Evolutionary conservation across 1,140 invertebrate genomes (phyloP).

Genomic region (Notospermus geniculatus): DNA sequence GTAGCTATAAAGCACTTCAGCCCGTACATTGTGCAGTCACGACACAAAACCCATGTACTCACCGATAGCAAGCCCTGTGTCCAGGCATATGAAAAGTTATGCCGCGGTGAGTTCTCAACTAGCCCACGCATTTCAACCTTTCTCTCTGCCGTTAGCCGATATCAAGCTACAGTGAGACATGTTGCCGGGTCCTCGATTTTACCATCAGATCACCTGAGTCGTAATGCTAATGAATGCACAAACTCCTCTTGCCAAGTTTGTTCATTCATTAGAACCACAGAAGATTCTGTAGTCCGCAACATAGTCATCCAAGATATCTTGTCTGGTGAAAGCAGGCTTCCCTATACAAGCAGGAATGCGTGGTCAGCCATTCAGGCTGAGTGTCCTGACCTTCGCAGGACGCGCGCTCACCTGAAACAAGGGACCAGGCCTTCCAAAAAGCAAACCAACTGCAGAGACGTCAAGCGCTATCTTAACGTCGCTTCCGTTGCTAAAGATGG

Average conservation of each 20-base stretch:
- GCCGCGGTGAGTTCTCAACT: too few species aligned
- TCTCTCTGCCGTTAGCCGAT: not conserved
- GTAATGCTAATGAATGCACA: too few species aligned
- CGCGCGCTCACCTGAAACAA: constrained; percentile 25
- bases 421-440: constrained; percentile 27
- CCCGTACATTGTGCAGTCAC: not conserved
- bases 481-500: constrained; percentile 19
- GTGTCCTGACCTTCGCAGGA: constrained; percentile 25
- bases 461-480: constrained; percentile 21
- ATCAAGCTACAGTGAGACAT: constrained; percentile 11
- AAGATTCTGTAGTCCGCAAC: too few species aligned
- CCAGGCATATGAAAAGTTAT: too few species aligned
- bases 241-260: too few species aligned
- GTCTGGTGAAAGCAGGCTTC: constrained; percentile 1
- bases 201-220: constrained; percentile 24
- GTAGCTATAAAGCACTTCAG: constrained; percentile 13
- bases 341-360: constrained; percentile 18
- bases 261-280: too few species aligned
- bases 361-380: constrained; percentile 21
- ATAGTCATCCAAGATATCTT: constrained; percentile 15
- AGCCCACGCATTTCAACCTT: too few species aligned
- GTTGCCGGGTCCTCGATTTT: constrained; percentile 17
- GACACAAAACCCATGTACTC: constrained; percentile 1
- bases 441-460: constrained; percentile 23
- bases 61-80: too few species aligned